phyloP scores from a whole-genome alignment of 2,888 invertebrate species.

The Troides aeacus region DNA sequence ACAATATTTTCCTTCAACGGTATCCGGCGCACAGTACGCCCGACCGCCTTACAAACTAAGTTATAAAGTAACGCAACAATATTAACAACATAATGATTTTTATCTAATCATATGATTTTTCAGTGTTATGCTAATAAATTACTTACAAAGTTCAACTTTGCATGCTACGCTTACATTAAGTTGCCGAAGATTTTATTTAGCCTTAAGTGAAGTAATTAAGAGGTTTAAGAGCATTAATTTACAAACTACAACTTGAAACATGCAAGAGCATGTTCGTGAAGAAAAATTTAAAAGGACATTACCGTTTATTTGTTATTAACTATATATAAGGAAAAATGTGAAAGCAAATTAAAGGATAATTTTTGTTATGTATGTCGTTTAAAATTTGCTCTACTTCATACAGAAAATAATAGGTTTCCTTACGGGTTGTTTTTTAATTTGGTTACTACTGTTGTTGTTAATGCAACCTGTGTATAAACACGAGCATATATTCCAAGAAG shows the following conservation, averaged over 20 bases:
- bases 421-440: no score
- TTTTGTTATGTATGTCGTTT: no score
- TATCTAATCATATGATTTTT: background rate
- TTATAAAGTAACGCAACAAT: no score
- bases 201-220: constrained; percentile 2
- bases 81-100: background rate
- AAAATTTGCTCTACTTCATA: no score
- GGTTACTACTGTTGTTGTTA: no score
- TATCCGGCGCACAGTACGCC: no score
- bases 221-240: constrained; percentile 2
- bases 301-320: background rate
- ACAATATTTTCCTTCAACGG: no score
- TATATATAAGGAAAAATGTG: background rate
- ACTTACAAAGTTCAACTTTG: background rate
- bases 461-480: no score
- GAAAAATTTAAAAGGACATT: background rate
- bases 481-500: no score
- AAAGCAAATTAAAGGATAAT: no score
- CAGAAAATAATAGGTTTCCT: no score
- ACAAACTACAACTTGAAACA: constrained; percentile 4
- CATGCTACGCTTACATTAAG: constrained; percentile 3
- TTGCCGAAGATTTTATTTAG: background rate
- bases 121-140: background rate
- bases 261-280: background rate
- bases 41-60: no score